Evolutionary conservation across 2,797 vertebrate genomes (phyloP), one percentile per base, ranked within the genome.

Genomic region (Macrochelys suwanniensis): DNA sequence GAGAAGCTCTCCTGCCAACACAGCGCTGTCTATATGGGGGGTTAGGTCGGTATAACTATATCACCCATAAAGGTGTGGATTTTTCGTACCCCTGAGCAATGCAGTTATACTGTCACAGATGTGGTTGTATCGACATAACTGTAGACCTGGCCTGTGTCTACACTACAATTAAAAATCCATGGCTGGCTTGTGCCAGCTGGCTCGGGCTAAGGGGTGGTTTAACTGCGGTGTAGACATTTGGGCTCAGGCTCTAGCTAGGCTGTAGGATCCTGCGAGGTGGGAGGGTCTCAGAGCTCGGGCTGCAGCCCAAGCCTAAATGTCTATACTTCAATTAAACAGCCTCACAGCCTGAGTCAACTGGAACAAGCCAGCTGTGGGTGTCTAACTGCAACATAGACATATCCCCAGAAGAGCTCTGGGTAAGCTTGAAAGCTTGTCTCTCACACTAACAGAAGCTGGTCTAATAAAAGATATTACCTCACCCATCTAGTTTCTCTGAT

Each of bases 401-500:
- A 11, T 3, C 8, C 68, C 21, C 37, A 71, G 68, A 71, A 42
- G 68, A 42, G 37, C 11, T 37, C 68, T 42, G n/a, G 42, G 68
- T 71, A 71, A 25, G 68, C 68, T 71, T 21, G 2, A 71, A 71
- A 71, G 68, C 68, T 71, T 37, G 19, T 71, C 37, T 42, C 16
- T 61, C n/a, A 11, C 68, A 71, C 68, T 17, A 71, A 23, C 37
- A 25, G 21, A 71, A 37, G 65, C 23, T 21, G 9, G n/a, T 68
- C 65, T 11, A n/a, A 71, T 42, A 71, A 42, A 71, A 50, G 68
- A 42, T 42, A 71, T 23, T 11, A n/a, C 33, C 19, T 71, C n/a
- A 6, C 19, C n/a, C 21, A 10, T 76, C 74, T 88, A 49, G 71
- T 85, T 94, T 93, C 92, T 96, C 85, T 71, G 95, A 95, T 88